A percentile compares a stretch with the other conserved stretches of the same genome.
Evolutionary conservation across 2,797 vertebrate genomes (phyloP).

Genomic region (Poeciliopsis gracilis): DNA sequence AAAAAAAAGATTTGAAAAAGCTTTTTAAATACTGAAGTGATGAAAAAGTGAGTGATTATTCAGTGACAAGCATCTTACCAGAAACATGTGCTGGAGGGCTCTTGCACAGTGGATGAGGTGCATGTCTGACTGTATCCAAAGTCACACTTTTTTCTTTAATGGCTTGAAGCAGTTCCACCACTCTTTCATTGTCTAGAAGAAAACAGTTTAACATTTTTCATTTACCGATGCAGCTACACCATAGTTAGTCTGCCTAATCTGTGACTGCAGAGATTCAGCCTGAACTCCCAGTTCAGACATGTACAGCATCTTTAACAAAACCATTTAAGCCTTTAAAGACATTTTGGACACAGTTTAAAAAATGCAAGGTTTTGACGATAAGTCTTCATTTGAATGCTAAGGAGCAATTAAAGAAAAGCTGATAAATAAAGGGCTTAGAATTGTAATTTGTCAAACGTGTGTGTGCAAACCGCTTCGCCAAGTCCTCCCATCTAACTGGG

Average conservation of each 20-base stretch:
- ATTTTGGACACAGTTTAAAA: not conserved
- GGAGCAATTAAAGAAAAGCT: not conserved
- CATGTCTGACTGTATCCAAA: conserved; percentile 86
- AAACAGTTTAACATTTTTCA: conserved; percentile 14
- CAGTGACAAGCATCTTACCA: conserved; percentile 78
- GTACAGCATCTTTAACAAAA: not conserved
- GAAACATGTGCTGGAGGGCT: conserved; percentile 78
- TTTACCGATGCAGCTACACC: conserved; percentile 9
- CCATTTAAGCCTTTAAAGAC: not conserved
- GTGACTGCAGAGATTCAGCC: not conserved
- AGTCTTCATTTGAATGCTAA: not conserved
- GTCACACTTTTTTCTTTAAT: conserved; percentile 92
- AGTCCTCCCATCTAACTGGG: conserved; percentile 29
- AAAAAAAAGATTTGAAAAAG: conserved; percentile 7
- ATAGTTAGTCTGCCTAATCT: not conserved
- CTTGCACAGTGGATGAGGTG: conserved; percentile 83
- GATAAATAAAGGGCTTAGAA: not conserved
- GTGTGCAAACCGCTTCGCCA: conserved; percentile 18
- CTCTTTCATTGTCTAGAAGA: conserved; percentile 90
- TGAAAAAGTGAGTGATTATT: conserved; percentile 18
- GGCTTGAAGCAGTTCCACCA: conserved; percentile 91
- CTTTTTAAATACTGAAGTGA: conserved; percentile 1
- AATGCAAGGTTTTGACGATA: not conserved
- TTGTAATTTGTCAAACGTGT: not conserved
- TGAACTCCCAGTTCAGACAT: conserved; percentile 33